Conservation (phyloP, 1,140 invertebrate species). For the Campoletis sonorensis region DNA sequence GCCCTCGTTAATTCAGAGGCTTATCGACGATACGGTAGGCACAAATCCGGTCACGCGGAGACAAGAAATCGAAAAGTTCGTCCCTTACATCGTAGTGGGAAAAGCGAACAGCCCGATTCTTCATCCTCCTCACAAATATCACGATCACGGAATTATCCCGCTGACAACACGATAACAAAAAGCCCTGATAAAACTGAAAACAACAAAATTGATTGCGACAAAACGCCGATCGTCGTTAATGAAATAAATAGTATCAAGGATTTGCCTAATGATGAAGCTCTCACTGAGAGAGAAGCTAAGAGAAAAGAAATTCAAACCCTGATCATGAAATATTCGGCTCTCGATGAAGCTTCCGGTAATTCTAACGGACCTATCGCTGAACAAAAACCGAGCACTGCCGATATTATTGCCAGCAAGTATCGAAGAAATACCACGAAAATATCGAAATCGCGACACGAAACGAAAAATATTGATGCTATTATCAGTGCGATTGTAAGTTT, state of each 20-base stretch:
- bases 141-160: slow-evolving; percentile 63
- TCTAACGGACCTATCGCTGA: slow-evolving; percentile 46
- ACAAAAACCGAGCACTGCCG: slow-evolving; percentile 69
- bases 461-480: slow-evolving; percentile 58
- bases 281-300: slow-evolving; percentile 84
- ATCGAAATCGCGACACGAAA: slow-evolving; percentile 61
- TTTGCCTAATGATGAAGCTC: slow-evolving; percentile 76
- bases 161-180: slow-evolving; percentile 15
- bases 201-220: slow-evolving; percentile 60
- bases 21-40: slow-evolving; percentile 63
- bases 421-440: slow-evolving; percentile 56
- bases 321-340: slow-evolving; percentile 85
- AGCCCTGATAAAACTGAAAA: slow-evolving; percentile 21
- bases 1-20: slow-evolving; percentile 52
- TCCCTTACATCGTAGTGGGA: slow-evolving; percentile 62
- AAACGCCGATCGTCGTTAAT: slow-evolving; percentile 75
- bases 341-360: slow-evolving; percentile 79
- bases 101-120: slow-evolving; percentile 68
- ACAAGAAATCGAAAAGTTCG: slow-evolving; percentile 60
- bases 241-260: slow-evolving; percentile 73
- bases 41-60: slow-evolving; percentile 70
- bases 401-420: slow-evolving; percentile 75
- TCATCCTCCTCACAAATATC: slow-evolving; percentile 51
- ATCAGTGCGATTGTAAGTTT: slow-evolving; percentile 69
- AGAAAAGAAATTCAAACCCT: slow-evolving; percentile 88